Base-by-base conservation (phyloP, 2,888 invertebrate genomes). In the Rhynchonema sp. region DNA sequence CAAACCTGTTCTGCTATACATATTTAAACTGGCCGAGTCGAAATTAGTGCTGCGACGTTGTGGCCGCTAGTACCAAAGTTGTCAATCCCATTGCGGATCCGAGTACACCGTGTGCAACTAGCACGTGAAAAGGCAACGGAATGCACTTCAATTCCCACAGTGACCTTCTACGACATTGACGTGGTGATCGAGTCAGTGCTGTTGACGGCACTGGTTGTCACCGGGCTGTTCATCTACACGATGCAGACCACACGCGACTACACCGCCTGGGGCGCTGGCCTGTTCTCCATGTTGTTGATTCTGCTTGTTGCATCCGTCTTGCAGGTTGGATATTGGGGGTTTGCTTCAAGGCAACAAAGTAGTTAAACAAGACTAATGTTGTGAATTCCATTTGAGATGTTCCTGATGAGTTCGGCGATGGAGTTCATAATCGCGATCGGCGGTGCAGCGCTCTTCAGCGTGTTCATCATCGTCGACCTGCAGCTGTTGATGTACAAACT, bases 401-500 rank as follows among this genome's bases (percentile, higher is more conserved):
- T 87, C 73, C 74, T 87, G 64, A 83, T 83, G 65, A 85, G 83
- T 64, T 80, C 81, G 0, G 76, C 80, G 3, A 76, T 87, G 66
- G 86, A 87, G 71, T 73, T 86, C 23, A 75, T 81, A 0, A 76
- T 87, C 20, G 82, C 85, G 0, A 77, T 85, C 65, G 82, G 81
- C 3, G 87, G 87, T 3, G 78, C 79, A 20, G 66, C 75, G 1
- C 70, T 88, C 55, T 88, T 88, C 76, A 83, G 83, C 46, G 76
- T 86, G 54, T 87, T 87, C 77, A 83, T 88, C 55, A 80, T 88
- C 65, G 84, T 83, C 70, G 89, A 89, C 75, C 86, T 87, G 0
- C 85, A 87, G 72, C 80, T 84, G 77, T 80, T 87, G 76, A 85
- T 87, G 85, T 81, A 82, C 65, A 81, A 61, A 13, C 13, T 86